These are phyloP conservation scores for Lerema accius DNA, from an alignment of 1,140 invertebrate species.

Conservation along the genomic window DNA sequence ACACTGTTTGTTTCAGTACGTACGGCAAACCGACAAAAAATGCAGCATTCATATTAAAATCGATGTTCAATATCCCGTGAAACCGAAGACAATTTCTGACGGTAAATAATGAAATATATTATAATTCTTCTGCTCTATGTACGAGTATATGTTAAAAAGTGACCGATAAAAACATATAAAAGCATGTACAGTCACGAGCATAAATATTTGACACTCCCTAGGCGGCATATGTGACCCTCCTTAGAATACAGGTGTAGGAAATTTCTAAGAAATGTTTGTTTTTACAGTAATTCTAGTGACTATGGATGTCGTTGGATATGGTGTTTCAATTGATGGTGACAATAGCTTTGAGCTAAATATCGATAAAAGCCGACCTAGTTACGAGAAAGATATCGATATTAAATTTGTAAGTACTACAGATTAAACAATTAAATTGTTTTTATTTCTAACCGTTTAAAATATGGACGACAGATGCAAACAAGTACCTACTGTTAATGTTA, in stretches of 20 bases:
- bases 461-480: too few relatives aligned
- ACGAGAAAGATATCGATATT: slow-evolving; percentile 3
- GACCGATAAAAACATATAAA: too few relatives aligned
- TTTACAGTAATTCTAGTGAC: slow-evolving; percentile 38
- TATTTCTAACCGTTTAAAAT: too few relatives aligned
- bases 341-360: slow-evolving; percentile 7
- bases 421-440: too few relatives aligned
- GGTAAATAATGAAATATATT: slow-evolving; percentile 41
- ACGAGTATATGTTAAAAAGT: too few relatives aligned
- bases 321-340: not conserved
- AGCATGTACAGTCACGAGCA: too few relatives aligned
- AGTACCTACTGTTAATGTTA: too few relatives aligned
- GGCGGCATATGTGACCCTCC: too few relatives aligned
- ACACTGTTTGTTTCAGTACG: not conserved
- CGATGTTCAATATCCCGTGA: slow-evolving; percentile 30
- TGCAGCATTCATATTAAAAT: slow-evolving; percentile 37
- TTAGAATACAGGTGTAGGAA: too few relatives aligned
- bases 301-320: slow-evolving; percentile 17
- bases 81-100: slow-evolving; percentile 28
- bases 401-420: slow-evolving; percentile 16
- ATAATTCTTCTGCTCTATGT: not conserved
- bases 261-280: too few relatives aligned
- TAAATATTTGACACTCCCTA: too few relatives aligned
- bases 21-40: not conserved
- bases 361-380: not conserved